phyloP scores from a whole-genome alignment of 2,113 vertebrate genomes.

The Sinocyclocheilus rhinocerous region DNA sequence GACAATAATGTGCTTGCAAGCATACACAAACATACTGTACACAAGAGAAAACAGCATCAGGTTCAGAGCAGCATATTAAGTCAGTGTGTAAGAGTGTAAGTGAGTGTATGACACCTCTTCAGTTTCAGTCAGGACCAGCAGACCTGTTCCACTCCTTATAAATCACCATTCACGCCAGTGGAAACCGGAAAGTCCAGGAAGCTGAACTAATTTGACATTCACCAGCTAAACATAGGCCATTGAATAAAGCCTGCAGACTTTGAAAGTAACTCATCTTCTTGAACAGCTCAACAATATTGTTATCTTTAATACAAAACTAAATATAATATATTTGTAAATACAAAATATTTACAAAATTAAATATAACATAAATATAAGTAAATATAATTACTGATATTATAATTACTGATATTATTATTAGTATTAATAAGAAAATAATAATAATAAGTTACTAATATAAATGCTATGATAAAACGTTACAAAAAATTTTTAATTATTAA shows the following conservation, averaged over 20 bases:
- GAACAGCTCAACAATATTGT: too few species aligned
- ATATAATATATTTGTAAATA: too few species aligned
- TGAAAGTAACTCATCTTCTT: too few species aligned
- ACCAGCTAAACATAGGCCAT: conserved; percentile 22
- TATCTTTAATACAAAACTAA: too few species aligned
- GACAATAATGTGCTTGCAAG: neutral
- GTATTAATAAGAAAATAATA: too few species aligned
- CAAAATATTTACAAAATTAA: too few species aligned
- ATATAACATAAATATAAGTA: too few species aligned
- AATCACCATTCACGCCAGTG: neutral
- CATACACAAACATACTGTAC: conserved; percentile 17
- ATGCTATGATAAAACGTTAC: too few species aligned
- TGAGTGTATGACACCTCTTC: neutral
- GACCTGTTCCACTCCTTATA: conserved; percentile 32
- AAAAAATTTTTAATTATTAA: too few species aligned
- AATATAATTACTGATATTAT: too few species aligned
- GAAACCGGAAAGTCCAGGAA: conserved; percentile 40
- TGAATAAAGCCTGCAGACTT: neutral
- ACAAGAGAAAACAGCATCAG: neutral
- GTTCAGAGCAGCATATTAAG: neutral
- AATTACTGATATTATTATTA: too few species aligned
- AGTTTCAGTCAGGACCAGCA: neutral
- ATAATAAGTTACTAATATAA: too few species aligned
- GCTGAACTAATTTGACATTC: conserved; percentile 4
- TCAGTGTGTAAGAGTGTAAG: neutral